Evolutionary conservation across 2,113 vertebrate genomes (phyloP).

Genomic region (Daubentonia madagascariensis): DNA sequence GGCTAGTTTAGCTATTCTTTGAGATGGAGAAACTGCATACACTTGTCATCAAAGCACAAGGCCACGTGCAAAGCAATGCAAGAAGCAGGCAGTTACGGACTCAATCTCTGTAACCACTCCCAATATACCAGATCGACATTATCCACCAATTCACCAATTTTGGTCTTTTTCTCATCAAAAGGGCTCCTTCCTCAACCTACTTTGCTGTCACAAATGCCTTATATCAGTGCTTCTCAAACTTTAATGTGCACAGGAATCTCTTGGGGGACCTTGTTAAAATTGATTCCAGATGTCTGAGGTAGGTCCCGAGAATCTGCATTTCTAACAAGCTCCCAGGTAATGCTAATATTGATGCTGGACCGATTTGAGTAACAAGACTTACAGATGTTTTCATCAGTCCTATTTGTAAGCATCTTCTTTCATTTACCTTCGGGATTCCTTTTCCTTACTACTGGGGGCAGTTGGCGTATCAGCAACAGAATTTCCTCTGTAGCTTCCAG

Average conservation of each 20-base stretch:
- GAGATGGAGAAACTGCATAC: neutral
- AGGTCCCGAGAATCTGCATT: neutral
- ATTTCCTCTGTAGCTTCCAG: neutral
- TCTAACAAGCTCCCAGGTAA: neutral
- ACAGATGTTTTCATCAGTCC: neutral
- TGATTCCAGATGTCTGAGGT: neutral
- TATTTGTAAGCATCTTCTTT: constrained; percentile 16
- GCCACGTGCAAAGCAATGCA: neutral
- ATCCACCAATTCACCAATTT: neutral
- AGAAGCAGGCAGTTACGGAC: neutral
- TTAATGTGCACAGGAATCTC: neutral
- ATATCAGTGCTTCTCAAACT: neutral
- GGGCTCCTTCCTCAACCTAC: neutral
- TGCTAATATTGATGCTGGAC: neutral
- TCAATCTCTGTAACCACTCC: neutral
- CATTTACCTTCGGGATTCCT: neutral
- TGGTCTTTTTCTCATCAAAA: neutral
- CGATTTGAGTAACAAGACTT: neutral
- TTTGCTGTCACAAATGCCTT: neutral
- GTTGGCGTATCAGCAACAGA: neutral
- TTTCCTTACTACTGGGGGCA: neutral
- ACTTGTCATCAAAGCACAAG: neutral
- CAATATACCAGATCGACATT: neutral
- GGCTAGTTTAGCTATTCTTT: neutral
- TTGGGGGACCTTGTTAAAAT: constrained; percentile 7